These are phyloP conservation scores for Drosophila prolongata DNA, from an alignment of 2,888 invertebrate genomes.

Conservation along the genomic window DNA sequence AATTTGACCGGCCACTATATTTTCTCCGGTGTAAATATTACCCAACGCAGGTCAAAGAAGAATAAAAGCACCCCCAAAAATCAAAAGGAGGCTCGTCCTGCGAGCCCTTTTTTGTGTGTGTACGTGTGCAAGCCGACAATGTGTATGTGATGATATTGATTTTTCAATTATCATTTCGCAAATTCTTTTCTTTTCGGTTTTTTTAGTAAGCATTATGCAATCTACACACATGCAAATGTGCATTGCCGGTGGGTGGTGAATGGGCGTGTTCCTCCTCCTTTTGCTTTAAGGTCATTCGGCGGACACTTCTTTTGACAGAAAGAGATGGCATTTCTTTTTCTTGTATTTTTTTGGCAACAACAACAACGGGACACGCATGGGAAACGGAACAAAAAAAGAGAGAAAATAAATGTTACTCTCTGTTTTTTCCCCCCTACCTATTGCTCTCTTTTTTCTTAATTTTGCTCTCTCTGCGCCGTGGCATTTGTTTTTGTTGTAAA, in stretches of 20 bases:
- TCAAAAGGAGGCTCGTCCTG: slow-evolving; percentile 77
- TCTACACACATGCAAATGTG: slow-evolving; percentile 27
- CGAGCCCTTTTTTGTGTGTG: slow-evolving; percentile 19
- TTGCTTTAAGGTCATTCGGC: slow-evolving; percentile 71
- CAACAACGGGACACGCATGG: slow-evolving; percentile 63
- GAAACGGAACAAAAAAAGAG: slow-evolving; percentile 35
- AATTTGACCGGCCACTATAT: neutral
- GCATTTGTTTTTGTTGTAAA: slow-evolving; percentile 47
- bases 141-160: slow-evolving; percentile 40
- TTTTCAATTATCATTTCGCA: slow-evolving; percentile 28
- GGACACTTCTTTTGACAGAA: slow-evolving; percentile 54
- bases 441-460: neutral
- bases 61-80: neutral
- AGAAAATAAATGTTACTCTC: neutral
- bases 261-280: slow-evolving; percentile 19
- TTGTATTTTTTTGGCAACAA: slow-evolving; percentile 45
- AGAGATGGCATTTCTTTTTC: slow-evolving; percentile 4
- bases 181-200: slow-evolving; percentile 1
- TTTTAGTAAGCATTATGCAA: slow-evolving; percentile 31
- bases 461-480: slow-evolving; percentile 9
- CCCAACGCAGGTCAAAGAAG: slow-evolving; percentile 9
- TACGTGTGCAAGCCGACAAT: slow-evolving; percentile 2
- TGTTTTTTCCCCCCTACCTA: neutral
- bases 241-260: slow-evolving; percentile 24
- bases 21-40: slow-evolving; percentile 21